Base-by-base conservation (phyloP, 2,888 invertebrate species). In the Crioceris asparagi region DNA sequence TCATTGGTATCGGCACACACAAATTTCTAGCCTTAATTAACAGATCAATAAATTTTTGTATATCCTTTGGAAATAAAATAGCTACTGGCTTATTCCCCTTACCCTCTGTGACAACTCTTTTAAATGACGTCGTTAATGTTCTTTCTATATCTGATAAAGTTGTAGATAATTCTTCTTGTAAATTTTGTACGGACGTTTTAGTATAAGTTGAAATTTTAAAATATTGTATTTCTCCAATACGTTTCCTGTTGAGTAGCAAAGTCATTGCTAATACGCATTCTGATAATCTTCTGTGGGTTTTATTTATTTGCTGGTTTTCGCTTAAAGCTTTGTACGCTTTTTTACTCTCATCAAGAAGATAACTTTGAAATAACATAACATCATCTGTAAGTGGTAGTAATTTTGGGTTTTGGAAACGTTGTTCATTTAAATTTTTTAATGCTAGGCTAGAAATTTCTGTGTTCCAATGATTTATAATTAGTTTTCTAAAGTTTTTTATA, bases 31-130 rank as follows among this genome's bases (percentile, higher is more conserved):
- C n/a, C n/a, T n/a, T n/a, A n/a, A n/a, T n/a, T n/a, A n/a, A n/a
- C n/a, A n/a, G n/a, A n/a, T n/a, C n/a, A n/a, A n/a, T n/a, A n/a
- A n/a, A n/a, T n/a, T 43, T 14, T 30, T 50, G 46, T 8, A 45
- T 30, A 14, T 36, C 14, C 26, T 36, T 41, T 16, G 47, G 36
- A 38, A 50, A 48, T 18, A 51, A 36, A 17, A 50, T 44, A 5
- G 48, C 39, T 7, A 47, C 35, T 4, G 39, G 39, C 18, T 32
- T 36, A 16, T 32, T 35, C 2, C 49, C 46, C 27, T 48, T 51
- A 5, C 48, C 51, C 14, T 26, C 39, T 10, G 44, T 43, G 26
- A 51, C 36, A 31, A 51, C 39, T 30, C 46, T 35, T 42, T 46
- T 46, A 38, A 50, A 47, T 30, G 36, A 44, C 38, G 43, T 43